phyloP scores from a whole-genome alignment of 2,113 vertebrate species.

The Clarias magur region DNA sequence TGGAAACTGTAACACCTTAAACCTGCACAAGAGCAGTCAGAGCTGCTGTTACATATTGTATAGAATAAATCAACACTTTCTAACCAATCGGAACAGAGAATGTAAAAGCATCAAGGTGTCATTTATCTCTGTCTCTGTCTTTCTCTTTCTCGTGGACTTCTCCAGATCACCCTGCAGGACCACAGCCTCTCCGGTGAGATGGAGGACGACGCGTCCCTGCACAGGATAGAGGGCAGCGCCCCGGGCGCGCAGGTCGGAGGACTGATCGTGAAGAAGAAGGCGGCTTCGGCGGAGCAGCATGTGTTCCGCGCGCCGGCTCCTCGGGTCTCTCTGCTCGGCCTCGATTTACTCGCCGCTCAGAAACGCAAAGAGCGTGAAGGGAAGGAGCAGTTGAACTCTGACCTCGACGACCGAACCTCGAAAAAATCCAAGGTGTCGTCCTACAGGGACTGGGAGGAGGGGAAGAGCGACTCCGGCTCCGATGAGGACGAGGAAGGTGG shows the following conservation, averaged over 20 bases:
- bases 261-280: slow-evolving; percentile 83
- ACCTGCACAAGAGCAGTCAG: background rate
- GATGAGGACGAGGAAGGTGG: slow-evolving; percentile 67
- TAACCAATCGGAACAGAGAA: background rate
- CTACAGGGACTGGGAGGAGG: slow-evolving; percentile 89
- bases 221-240: slow-evolving; percentile 83
- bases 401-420: slow-evolving; percentile 60
- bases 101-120: background rate
- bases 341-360: slow-evolving; percentile 91
- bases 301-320: slow-evolving; percentile 91
- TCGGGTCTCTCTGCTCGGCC: slow-evolving; percentile 85
- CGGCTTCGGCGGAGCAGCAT: slow-evolving; percentile 82
- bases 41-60: background rate
- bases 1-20: background rate
- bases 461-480: slow-evolving; percentile 81
- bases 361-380: slow-evolving; percentile 89
- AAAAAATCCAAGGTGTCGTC: slow-evolving; percentile 85
- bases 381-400: slow-evolving; percentile 71
- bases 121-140: background rate
- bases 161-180: background rate
- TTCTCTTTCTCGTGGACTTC: background rate
- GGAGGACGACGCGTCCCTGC: slow-evolving; percentile 79
- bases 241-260: slow-evolving; percentile 78
- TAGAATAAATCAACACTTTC: background rate
- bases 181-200: slow-evolving; percentile 9